Conservation (phyloP, 2,888 invertebrate genomes). For the Tenthredo livida region DNA sequence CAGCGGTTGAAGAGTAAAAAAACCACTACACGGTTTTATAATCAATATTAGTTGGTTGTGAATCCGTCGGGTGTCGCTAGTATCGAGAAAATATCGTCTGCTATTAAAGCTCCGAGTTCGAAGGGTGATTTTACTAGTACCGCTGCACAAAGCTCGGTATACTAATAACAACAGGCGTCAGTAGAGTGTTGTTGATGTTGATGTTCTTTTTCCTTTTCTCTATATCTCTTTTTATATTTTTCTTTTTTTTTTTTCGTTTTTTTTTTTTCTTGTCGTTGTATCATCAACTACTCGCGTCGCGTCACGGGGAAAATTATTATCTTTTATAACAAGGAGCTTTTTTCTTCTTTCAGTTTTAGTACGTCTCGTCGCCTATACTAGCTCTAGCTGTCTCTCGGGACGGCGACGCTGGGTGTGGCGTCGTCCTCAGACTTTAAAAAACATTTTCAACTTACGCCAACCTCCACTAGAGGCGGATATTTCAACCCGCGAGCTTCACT, state of each 20-base stretch:
- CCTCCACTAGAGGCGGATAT: constrained; percentile 63
- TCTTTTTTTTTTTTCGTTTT: background rate
- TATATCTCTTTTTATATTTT: background rate
- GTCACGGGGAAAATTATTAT: background rate
- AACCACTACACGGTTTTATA: constrained; percentile 68
- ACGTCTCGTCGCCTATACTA: background rate
- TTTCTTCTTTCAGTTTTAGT: background rate
- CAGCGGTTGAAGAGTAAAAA: constrained; percentile 54
- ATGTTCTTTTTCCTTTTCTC: background rate
- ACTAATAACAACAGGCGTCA: background rate
- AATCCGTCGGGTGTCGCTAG: constrained; percentile 70
- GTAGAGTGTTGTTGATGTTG: background rate
- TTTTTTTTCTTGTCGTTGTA: background rate
- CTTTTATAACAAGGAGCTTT: constrained; percentile 6
- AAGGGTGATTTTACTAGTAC: background rate
- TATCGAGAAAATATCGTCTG: constrained; percentile 61
- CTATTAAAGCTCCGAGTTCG: constrained; percentile 34
- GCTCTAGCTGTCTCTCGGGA: constrained; percentile 5
- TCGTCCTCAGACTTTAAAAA: constrained; percentile 67
- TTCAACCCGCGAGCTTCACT: constrained; percentile 29
- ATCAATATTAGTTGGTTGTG: constrained; percentile 73
- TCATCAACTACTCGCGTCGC: constrained; percentile 5
- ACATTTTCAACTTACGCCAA: constrained; percentile 64
- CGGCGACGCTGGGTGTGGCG: constrained; percentile 70
- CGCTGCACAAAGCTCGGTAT: background rate